Base-by-base conservation (phyloP, 2,113 vertebrate genomes). In the Psilopogon haemacephalus region DNA sequence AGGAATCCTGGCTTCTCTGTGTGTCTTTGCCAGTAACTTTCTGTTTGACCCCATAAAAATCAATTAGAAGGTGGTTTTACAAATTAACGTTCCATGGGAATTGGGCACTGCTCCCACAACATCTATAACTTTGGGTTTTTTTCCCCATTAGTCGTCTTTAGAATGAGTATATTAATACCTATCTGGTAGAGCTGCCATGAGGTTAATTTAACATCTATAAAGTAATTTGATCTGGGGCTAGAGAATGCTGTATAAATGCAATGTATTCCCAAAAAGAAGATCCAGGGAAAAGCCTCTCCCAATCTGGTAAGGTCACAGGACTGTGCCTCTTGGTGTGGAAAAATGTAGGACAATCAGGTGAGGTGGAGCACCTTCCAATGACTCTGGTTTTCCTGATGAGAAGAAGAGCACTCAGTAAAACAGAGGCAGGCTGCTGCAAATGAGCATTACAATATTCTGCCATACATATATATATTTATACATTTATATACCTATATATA, bases 161-260 rank as follows among this genome's bases (percentile, higher is more conserved):
- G 74, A 89, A 73, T 70, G 5, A 80, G 6, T 77, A 9, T 48
- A 52, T 70, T 82, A 94, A 76, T 68, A 71, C 40, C 74, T 88
- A 20, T 70, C 78, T 88, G 42, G n/a, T 77, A 81, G 89, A 77
- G 64, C 67, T 89, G 48, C 67, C 5, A 1, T 35, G 69, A 90
- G 58, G n/a, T 95, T 91, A 91, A 91, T 94, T 86, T 82, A 67
- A 56, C 58, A 94, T 71, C 86, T 65, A 63, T 78, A 56, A 78
- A 87, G 19, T 86, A 50, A 88, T 86, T 94, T 71, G 68, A 75
- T 89, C 48, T 58, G 37, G 21, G 77, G 6, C 59, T 54, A 77
- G 32, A 95, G 85, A 85, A 73, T 67, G n/a, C 58, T 79, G 17
- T 52, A 40, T 74, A 73, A 90, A 84, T 65, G 55, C 69, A 67